phyloP scores from a whole-genome alignment of 1,140 invertebrate genomes.

The Teleogryllus occipitalis region DNA sequence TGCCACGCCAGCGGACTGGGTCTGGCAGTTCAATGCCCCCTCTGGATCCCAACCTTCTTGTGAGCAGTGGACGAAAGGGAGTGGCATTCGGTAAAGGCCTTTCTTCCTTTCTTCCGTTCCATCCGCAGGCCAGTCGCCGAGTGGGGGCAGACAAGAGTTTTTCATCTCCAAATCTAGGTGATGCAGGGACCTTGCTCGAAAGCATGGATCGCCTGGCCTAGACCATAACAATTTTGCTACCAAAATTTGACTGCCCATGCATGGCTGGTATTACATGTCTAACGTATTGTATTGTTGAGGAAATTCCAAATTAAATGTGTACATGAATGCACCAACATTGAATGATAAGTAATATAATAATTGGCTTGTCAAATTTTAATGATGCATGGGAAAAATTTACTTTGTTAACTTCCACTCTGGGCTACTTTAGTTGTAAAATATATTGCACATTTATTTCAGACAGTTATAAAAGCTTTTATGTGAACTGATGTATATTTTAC shows the following conservation, averaged over 20 bases:
- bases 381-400: too few relatives aligned
- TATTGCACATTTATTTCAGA: too few relatives aligned
- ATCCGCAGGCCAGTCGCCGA: slow-evolving; percentile 30
- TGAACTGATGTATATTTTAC: too few relatives aligned
- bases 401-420: too few relatives aligned
- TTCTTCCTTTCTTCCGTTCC: slow-evolving; percentile 44
- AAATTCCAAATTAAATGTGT: too few relatives aligned
- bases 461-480: too few relatives aligned
- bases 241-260: neutral
- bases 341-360: too few relatives aligned
- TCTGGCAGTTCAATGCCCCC: slow-evolving; percentile 18
- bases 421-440: too few relatives aligned
- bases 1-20: slow-evolving; percentile 54
- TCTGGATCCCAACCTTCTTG: slow-evolving; percentile 21
- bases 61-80: slow-evolving; percentile 40
- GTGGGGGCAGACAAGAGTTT: slow-evolving; percentile 51
- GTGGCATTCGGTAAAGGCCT: slow-evolving; percentile 63
- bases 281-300: too few relatives aligned
- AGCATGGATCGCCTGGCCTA: neutral
- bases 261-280: neutral
- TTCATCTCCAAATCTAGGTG: slow-evolving; percentile 87
- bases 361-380: too few relatives aligned
- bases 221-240: too few relatives aligned
- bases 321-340: too few relatives aligned
- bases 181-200: slow-evolving; percentile 18